These are phyloP conservation scores for Scatophagus argus DNA, from an alignment of 2,113 vertebrate genomes.

Conservation along the genomic window DNA sequence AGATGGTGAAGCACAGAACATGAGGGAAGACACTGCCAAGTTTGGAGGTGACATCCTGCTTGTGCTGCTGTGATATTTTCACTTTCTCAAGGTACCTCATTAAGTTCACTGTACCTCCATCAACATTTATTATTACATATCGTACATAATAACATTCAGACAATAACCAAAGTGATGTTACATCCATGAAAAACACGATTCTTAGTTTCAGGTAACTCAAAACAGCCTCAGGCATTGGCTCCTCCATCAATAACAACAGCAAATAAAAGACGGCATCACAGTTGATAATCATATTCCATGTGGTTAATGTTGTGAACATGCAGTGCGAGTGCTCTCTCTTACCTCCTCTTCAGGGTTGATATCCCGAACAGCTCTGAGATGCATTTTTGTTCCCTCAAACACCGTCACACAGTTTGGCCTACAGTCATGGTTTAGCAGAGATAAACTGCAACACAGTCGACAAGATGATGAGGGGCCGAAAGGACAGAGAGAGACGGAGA, in stretches of 20 bases:
- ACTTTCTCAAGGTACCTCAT: slow-evolving; percentile 19
- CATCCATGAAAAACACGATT: neutral
- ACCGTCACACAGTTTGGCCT: slow-evolving; percentile 94
- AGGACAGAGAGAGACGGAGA: too few relatives aligned
- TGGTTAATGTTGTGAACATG: slow-evolving; percentile 17
- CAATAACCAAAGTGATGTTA: neutral
- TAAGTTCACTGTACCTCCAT: neutral
- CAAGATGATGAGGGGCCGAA: neutral
- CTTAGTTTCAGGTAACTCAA: neutral
- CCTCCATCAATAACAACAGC: slow-evolving; percentile 25
- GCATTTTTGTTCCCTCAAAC: slow-evolving; percentile 90
- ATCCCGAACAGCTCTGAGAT: slow-evolving; percentile 88
- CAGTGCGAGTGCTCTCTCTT: slow-evolving; percentile 44
- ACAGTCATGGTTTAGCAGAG: slow-evolving; percentile 97
- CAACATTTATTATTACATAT: slow-evolving; percentile 26
- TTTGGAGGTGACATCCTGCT: slow-evolving; percentile 25
- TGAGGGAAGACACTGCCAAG: slow-evolving; percentile 37
- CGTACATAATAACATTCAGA: slow-evolving; percentile 2
- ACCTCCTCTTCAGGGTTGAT: slow-evolving; percentile 92
- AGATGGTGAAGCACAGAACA: slow-evolving; percentile 46
- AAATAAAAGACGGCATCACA: slow-evolving; percentile 3
- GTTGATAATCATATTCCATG: slow-evolving; percentile 4
- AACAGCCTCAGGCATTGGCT: slow-evolving; percentile 1
- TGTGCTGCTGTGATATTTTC: slow-evolving; percentile 38
- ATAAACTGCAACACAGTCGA: slow-evolving; percentile 86